A percentile compares a stretch with the other conserved stretches of the same genome.
Conservation (phyloP, 2,888 invertebrate species). For the Volucella bombylans region DNA sequence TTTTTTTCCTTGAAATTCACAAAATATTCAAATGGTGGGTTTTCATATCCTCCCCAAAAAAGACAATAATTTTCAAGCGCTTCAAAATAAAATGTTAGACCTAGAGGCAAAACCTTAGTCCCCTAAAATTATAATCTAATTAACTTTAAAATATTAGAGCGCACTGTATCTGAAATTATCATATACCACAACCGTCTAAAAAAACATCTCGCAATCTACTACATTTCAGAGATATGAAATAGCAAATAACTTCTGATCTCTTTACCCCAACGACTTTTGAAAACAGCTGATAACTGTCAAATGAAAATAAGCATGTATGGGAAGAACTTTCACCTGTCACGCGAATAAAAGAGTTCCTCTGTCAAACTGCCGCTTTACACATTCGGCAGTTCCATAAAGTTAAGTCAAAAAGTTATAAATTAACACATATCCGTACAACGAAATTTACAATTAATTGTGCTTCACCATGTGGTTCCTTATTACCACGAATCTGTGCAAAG, state of each 20-base stretch:
- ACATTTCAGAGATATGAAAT: neutral
- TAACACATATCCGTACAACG: conserved; percentile 5
- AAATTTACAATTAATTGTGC: conserved; percentile 6
- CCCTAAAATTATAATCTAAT: no score
- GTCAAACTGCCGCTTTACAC: conserved; percentile 8
- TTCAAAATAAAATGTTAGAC: no score
- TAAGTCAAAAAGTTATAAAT: conserved; percentile 7
- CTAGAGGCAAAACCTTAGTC: no score
- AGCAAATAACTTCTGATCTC: neutral
- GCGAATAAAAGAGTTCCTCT: neutral
- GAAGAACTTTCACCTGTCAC: neutral
- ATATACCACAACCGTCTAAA: neutral
- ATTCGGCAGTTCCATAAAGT: conserved; percentile 13
- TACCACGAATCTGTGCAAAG: conserved; percentile 52
- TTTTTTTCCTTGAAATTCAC: no score
- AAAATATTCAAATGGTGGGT: no score
- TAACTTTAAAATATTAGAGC: no score
- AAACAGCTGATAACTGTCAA: conserved; percentile 13
- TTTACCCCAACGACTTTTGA: neutral
- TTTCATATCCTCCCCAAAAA: no score
- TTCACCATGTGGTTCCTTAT: conserved; percentile 63
- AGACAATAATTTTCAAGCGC: no score
- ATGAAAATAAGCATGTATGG: conserved; percentile 8
- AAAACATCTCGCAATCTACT: neutral
- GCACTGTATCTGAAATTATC: neutral